These are phyloP conservation scores for Chymomyza costata DNA, from an alignment of 1,140 invertebrate genomes.

Conservation along the genomic window DNA sequence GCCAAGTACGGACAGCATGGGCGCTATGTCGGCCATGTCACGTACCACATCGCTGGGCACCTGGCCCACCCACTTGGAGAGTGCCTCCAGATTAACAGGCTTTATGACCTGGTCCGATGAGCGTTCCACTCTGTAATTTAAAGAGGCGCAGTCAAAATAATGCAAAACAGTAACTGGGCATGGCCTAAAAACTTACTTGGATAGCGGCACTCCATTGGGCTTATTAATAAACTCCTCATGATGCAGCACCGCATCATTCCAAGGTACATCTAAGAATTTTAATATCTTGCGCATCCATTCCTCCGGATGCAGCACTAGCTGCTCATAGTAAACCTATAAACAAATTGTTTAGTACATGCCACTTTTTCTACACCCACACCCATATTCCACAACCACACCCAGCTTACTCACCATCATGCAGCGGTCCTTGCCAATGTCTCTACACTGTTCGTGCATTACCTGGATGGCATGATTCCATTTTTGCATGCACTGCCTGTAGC, in stretches of 20 bases:
- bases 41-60: slow-evolving; percentile 92
- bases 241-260: slow-evolving; percentile 97
- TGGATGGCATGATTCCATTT: slow-evolving; percentile 98
- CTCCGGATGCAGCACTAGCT: slow-evolving; percentile 95
- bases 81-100: slow-evolving; percentile 96
- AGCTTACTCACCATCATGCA: slow-evolving; percentile 85
- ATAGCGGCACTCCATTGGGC: slow-evolving; percentile 92
- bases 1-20: slow-evolving; percentile 92
- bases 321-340: slow-evolving; percentile 90
- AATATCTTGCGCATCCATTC: slow-evolving; percentile 93
- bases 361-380: no score
- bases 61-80: slow-evolving; percentile 96
- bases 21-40: slow-evolving; percentile 93
- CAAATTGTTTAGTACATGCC: no score
- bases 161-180: background rate
- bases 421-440: slow-evolving; percentile 86
- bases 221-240: slow-evolving; percentile 98
- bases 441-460: slow-evolving; percentile 96
- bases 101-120: slow-evolving; percentile 99
- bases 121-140: slow-evolving; percentile 93
- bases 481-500: slow-evolving; percentile 93
- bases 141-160: no score
- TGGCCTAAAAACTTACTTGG: slow-evolving; percentile 89
- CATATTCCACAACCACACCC: no score
- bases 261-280: slow-evolving; percentile 93